Conservation (phyloP, 2,888 invertebrate species). For the Ephialtes manifestator region DNA sequence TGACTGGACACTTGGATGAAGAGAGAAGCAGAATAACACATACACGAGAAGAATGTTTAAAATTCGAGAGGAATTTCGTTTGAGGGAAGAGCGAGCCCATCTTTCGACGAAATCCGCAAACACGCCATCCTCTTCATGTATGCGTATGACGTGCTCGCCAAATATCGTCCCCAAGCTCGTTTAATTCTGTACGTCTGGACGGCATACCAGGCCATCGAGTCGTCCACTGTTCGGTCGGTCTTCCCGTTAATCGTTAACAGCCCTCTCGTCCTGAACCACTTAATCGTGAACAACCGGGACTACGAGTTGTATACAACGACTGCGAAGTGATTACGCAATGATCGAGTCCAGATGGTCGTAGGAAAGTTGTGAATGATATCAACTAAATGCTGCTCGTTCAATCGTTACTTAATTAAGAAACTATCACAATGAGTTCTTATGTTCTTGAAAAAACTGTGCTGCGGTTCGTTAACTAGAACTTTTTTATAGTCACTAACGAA, state of each 20-base stretch:
- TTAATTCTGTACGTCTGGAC: constrained; percentile 14
- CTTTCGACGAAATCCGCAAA: constrained; percentile 31
- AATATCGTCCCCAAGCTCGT: constrained; percentile 24
- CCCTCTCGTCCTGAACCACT: constrained; percentile 43
- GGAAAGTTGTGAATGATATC: constrained; percentile 8
- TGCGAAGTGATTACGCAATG: constrained; percentile 37
- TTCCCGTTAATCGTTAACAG: constrained; percentile 55
- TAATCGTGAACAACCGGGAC: constrained; percentile 30
- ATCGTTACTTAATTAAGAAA: constrained; percentile 7
- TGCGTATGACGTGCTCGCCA: background rate
- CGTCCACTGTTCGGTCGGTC: constrained; percentile 27
- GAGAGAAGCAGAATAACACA: background rate
- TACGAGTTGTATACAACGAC: background rate
- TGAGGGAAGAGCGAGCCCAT: background rate
- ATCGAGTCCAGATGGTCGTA: constrained; percentile 43
- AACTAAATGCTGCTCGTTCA: background rate
- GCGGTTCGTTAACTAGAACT: no score
- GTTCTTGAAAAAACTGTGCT: background rate
- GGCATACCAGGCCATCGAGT: constrained; percentile 22
- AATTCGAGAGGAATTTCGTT: constrained; percentile 12
- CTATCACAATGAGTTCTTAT: background rate
- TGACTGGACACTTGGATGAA: background rate
- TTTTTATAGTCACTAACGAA: background rate
- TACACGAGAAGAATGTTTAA: background rate
- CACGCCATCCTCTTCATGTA: constrained; percentile 42